Percentiles rank a stretch among this genome's conserved stretches.
Evolutionary conservation across 1,140 invertebrate genomes (phyloP).

Genomic region (Aradophagus sp.): DNA sequence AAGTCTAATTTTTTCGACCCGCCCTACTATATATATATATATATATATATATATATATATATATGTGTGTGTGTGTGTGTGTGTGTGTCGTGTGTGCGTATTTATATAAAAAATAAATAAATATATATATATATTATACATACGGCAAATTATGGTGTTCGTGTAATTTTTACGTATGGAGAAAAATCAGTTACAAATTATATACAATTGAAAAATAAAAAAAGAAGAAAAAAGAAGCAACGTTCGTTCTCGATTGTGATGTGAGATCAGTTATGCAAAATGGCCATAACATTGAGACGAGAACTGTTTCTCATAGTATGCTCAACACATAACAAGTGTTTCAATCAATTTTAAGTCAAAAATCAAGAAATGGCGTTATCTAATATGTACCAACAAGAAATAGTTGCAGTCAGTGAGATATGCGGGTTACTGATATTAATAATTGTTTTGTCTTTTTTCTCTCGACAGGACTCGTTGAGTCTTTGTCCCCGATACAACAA

Average conservation of each 20-base stretch:
- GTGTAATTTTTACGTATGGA: slow-evolving; percentile 53
- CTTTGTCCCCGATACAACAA: too few relatives aligned
- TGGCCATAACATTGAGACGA: slow-evolving; percentile 27
- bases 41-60: too few relatives aligned
- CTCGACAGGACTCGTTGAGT: too few relatives aligned
- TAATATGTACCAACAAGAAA: slow-evolving; percentile 62
- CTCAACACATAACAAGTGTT: slow-evolving; percentile 62
- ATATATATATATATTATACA: slow-evolving; percentile 25
- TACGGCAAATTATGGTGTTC: slow-evolving; percentile 42
- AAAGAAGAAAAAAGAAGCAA: slow-evolving; percentile 51
- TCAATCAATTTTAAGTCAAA: slow-evolving; percentile 63
- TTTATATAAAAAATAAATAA: too few relatives aligned
- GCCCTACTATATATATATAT: too few relatives aligned
- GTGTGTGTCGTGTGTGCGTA: too few relatives aligned
- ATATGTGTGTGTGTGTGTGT: too few relatives aligned
- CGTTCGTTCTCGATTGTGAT: slow-evolving; percentile 26
- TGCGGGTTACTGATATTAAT: slow-evolving; percentile 58
- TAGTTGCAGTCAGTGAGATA: slow-evolving; percentile 66
- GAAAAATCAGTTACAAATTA: slow-evolving; percentile 37
- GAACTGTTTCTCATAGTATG: slow-evolving; percentile 31
- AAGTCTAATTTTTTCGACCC: too few relatives aligned
- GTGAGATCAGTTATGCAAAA: slow-evolving; percentile 38
- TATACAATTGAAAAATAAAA: too few relatives aligned
- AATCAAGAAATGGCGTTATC: slow-evolving; percentile 62
- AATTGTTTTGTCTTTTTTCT: too few relatives aligned